Evolutionary conservation across 2,113 vertebrate genomes (phyloP).

Genomic region (Hirundichthys speculiger): DNA sequence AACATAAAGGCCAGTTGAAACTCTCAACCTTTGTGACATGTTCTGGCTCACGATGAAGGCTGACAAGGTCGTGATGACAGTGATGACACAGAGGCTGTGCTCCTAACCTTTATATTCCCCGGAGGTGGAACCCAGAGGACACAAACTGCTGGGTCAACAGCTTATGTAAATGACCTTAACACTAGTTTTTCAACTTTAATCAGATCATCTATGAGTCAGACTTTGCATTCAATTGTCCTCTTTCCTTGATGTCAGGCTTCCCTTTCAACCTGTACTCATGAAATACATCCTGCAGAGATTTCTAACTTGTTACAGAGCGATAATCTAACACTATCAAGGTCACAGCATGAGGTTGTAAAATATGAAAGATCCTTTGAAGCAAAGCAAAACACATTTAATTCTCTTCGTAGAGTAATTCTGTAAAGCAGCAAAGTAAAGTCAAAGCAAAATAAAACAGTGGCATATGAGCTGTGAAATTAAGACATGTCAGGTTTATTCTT

Average conservation of each 20-base stretch:
- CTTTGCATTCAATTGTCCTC: background rate
- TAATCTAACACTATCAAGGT: background rate
- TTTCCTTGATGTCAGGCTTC: background rate
- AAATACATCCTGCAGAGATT: background rate
- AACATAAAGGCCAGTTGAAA: constrained; percentile 19
- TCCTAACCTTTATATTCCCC: background rate
- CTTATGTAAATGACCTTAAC: constrained; percentile 1
- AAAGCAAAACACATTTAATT: too few relatives aligned
- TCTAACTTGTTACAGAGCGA: background rate
- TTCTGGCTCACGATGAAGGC: constrained; percentile 20
- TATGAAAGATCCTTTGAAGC: too few relatives aligned
- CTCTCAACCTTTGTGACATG: constrained; percentile 22
- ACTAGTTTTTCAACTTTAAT: background rate
- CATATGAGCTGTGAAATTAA: too few relatives aligned
- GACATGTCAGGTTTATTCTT: too few relatives aligned
- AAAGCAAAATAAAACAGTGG: too few relatives aligned
- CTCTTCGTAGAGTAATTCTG: too few relatives aligned
- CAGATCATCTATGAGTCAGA: constrained; percentile 8
- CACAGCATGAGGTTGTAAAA: too few relatives aligned
- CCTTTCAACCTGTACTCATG: background rate
- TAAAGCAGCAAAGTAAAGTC: too few relatives aligned
- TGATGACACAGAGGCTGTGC: constrained; percentile 2
- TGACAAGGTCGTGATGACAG: constrained; percentile 22
- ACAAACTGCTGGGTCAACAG: background rate
- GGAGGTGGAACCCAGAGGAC: constrained; percentile 3